A percentile compares a stretch with the other conserved stretches of the same genome.
Conservation (phyloP, 1,140 invertebrate species). For the Ganaspis sp. region DNA sequence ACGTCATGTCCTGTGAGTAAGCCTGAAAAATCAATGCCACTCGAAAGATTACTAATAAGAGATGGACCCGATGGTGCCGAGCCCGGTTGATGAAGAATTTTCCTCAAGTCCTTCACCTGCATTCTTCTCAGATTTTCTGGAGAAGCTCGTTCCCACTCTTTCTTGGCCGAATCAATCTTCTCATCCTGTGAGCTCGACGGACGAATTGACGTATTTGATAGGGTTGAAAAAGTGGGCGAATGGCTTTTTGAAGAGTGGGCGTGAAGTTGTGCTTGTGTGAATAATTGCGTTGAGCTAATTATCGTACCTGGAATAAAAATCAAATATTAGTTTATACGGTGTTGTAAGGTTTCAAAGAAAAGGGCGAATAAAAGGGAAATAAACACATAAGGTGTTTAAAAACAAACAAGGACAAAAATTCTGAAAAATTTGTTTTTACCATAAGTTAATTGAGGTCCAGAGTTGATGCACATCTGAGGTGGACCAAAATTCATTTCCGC, state of each 20-base stretch:
- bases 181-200: slow-evolving; percentile 55
- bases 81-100: slow-evolving; percentile 61
- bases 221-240: neutral
- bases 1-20: slow-evolving; percentile 68
- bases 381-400: too few species aligned
- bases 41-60: slow-evolving; percentile 32
- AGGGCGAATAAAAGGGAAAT: slow-evolving; percentile 8
- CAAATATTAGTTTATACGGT: too few species aligned
- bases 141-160: slow-evolving; percentile 69
- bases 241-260: slow-evolving; percentile 29
- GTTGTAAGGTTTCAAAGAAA: too few species aligned
- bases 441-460: slow-evolving; percentile 70
- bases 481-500: slow-evolving; percentile 75
- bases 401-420: too few species aligned
- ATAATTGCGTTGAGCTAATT: slow-evolving; percentile 74
- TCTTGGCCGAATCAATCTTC: slow-evolving; percentile 68
- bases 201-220: slow-evolving; percentile 37
- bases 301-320: slow-evolving; percentile 52
- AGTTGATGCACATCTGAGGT: slow-evolving; percentile 73
- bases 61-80: slow-evolving; percentile 37
- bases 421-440: slow-evolving; percentile 46
- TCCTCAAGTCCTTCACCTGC: slow-evolving; percentile 68
- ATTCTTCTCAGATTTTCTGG: slow-evolving; percentile 68
- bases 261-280: slow-evolving; percentile 70
- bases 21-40: slow-evolving; percentile 58